phyloP scores from a whole-genome alignment of 2,888 invertebrate genomes.

The Atrina japonica region DNA sequence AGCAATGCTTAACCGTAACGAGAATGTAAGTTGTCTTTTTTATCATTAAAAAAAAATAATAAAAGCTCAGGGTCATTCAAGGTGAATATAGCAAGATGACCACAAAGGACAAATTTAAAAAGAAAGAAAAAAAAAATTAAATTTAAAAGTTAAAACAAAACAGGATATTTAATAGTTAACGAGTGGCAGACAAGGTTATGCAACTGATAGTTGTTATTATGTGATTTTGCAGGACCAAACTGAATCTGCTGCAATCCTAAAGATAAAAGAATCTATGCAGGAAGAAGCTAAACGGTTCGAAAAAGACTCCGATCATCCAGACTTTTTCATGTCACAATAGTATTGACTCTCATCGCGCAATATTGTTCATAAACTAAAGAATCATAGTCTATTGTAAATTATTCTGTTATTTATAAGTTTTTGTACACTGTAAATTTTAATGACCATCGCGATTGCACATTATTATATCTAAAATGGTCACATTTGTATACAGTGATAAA shows the following conservation, averaged over 20 bases:
- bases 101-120: too few relatives aligned
- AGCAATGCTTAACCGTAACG: too few relatives aligned
- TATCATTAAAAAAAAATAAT: too few relatives aligned
- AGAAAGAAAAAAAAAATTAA: too few relatives aligned
- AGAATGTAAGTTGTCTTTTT: too few relatives aligned
- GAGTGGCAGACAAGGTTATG: neutral
- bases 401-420: constrained; percentile 60
- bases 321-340: constrained; percentile 76
- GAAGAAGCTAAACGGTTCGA: constrained; percentile 96
- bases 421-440: constrained; percentile 37
- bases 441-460: constrained; percentile 27
- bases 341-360: constrained; percentile 40
- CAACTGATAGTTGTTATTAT: constrained; percentile 49
- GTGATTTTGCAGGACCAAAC: constrained; percentile 84
- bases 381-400: constrained; percentile 57
- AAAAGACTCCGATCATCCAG: constrained; percentile 76
- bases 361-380: constrained; percentile 40
- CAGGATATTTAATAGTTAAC: too few relatives aligned
- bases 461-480: constrained; percentile 16
- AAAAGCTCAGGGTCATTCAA: too few relatives aligned
- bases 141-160: too few relatives aligned
- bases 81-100: too few relatives aligned
- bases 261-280: constrained; percentile 99
- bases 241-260: constrained; percentile 99
- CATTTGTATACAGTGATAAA: constrained; percentile 2